These are phyloP conservation scores for Keiferia lycopersicella DNA, from an alignment of 2,888 invertebrate genomes.

Conservation along the genomic window DNA sequence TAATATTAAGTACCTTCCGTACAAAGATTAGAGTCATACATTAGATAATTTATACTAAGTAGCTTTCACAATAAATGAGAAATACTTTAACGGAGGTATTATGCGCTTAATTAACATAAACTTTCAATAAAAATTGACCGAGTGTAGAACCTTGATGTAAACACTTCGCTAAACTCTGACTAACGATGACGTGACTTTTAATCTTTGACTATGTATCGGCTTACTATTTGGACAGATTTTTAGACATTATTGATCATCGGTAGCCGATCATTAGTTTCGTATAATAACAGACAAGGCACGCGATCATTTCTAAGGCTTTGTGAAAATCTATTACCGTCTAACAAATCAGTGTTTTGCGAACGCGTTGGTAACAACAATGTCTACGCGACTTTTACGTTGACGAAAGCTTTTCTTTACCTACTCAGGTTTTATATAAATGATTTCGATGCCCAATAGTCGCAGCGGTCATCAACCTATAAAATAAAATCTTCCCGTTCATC, in stretches of 20 bases:
- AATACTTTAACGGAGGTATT: not conserved
- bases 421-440: not conserved
- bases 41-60: not conserved
- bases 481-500: conserved; percentile 38
- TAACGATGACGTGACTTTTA: conserved; percentile 13
- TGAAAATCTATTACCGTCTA: conserved; percentile 6
- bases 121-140: not conserved
- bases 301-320: not conserved
- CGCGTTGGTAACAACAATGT: not conserved
- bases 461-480: conserved; percentile 37
- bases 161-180: conserved; percentile 4
- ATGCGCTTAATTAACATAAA: not conserved
- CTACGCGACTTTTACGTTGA: not conserved
- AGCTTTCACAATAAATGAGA: not conserved
- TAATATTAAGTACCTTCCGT: not conserved
- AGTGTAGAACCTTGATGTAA: not conserved
- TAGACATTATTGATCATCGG: not conserved
- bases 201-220: conserved; percentile 11
- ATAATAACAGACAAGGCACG: not conserved
- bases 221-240: not conserved
- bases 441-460: not conserved
- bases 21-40: not conserved
- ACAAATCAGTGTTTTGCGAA: conserved; percentile 10
- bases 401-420: not conserved
- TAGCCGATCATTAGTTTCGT: conserved; percentile 3